Evolutionary conservation across 2,113 vertebrate species (phyloP).

Genomic region (Sapajus apella): DNA sequence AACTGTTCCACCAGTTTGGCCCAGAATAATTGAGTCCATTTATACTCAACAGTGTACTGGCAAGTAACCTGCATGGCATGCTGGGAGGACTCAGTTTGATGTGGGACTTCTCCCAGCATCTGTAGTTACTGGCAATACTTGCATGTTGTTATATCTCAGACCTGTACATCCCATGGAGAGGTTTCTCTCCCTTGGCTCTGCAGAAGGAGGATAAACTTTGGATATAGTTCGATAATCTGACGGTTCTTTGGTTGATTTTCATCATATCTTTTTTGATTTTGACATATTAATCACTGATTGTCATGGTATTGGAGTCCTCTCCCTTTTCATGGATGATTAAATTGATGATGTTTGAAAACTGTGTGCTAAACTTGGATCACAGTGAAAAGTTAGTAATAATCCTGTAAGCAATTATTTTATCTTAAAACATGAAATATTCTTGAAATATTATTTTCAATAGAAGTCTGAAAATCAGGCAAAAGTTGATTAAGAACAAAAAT

Average conservation of each 20-base stretch:
- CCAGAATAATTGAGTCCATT: slow-evolving; percentile 43
- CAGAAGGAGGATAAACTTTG: not conserved
- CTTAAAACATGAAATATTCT: not conserved
- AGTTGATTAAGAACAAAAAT: slow-evolving; percentile 16
- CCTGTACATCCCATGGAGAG: not conserved
- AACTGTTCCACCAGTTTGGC: not conserved
- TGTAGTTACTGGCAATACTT: not conserved
- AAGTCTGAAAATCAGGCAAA: not conserved
- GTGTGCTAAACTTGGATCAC: not conserved
- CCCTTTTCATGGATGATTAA: not conserved
- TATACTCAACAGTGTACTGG: slow-evolving; percentile 26
- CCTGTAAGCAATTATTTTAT: not conserved
- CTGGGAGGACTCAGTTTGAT: not conserved
- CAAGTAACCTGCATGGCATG: not conserved
- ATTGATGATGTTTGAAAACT: not conserved
- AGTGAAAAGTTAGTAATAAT: not conserved
- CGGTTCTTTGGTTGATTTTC: not conserved
- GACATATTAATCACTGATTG: not conserved
- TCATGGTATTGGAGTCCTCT: not conserved
- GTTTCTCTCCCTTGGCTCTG: not conserved
- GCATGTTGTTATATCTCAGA: not conserved
- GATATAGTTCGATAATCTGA: not conserved
- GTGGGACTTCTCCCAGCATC: not conserved
- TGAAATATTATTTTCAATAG: not conserved
- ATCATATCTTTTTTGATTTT: not conserved